Conservation (phyloP, 2,113 vertebrate species). For the Sarotherodon lohbergeri region DNA sequence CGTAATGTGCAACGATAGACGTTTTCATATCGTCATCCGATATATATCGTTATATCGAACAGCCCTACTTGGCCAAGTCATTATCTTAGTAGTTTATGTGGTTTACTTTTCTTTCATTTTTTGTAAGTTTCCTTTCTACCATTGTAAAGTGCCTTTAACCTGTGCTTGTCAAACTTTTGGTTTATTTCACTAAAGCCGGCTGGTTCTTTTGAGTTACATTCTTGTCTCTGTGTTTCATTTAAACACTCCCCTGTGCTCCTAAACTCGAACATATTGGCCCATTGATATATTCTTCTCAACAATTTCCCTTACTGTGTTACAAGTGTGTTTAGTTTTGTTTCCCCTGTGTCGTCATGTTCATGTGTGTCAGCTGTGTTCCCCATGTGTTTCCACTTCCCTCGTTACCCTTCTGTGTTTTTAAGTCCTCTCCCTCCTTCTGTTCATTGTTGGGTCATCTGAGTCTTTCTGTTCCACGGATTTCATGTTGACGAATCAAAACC, state of each 20-base stretch:
- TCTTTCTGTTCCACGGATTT: background rate
- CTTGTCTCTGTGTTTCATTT: too few relatives aligned
- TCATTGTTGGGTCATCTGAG: fast-evolving
- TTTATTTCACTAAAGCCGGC: too few relatives aligned
- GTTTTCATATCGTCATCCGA: fast-evolving
- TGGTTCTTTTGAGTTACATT: too few relatives aligned
- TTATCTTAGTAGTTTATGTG: too few relatives aligned
- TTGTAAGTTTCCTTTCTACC: too few relatives aligned
- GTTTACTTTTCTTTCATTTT: too few relatives aligned
- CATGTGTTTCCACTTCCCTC: background rate
- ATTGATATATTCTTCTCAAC: too few relatives aligned
- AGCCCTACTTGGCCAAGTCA: background rate
- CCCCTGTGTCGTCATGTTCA: background rate
- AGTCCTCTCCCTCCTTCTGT: background rate
- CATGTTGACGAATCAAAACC: background rate
- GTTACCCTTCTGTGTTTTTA: fast-evolving
- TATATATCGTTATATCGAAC: background rate
- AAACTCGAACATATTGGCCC: too few relatives aligned
- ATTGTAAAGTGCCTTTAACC: too few relatives aligned
- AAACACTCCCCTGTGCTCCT: too few relatives aligned
- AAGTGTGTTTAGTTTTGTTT: background rate
- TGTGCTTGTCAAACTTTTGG: too few relatives aligned
- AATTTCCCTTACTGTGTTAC: too few relatives aligned
- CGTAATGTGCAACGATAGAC: background rate
- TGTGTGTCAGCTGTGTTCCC: background rate